Evolutionary conservation across 2,113 vertebrate species (phyloP).

Genomic region (Neolamprologus ventralis): DNA sequence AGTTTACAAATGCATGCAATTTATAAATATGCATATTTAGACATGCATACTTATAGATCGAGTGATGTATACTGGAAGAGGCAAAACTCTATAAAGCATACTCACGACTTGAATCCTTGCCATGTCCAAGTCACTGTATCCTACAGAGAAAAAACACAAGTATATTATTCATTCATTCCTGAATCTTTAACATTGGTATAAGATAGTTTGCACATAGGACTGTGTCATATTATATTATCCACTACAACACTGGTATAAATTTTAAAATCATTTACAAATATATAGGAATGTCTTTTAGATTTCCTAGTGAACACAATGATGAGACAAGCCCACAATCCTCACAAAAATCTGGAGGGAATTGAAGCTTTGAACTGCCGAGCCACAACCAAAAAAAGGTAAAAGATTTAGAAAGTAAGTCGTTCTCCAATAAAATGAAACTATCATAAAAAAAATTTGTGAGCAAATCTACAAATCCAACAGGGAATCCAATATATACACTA

Average conservation of each 20-base stretch:
- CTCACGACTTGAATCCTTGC: slow-evolving; percentile 92
- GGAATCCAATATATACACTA: not conserved
- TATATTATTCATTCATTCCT: not conserved
- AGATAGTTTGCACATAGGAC: rapidly evolving
- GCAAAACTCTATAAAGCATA: not conserved
- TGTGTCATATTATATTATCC: not conserved
- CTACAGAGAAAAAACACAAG: slow-evolving; percentile 47
- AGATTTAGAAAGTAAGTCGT: not conserved
- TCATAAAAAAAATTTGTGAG: not conserved
- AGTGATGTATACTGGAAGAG: not conserved
- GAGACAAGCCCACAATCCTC: not conserved
- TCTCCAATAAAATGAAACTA: not conserved
- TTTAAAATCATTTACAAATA: not conserved
- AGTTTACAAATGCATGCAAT: not conserved
- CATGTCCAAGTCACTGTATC: slow-evolving; percentile 98
- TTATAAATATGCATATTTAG: not conserved
- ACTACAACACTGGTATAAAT: rapidly evolving
- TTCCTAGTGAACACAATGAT: not conserved
- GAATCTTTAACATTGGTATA: not conserved
- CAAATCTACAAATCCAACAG: not conserved
- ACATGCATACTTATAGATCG: not conserved
- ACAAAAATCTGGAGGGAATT: not conserved
- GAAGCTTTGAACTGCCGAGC: not conserved
- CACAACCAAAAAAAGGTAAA: not conserved
- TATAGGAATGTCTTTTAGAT: not conserved